These are phyloP conservation scores for Camponotus vicinus DNA, from an alignment of 1,140 invertebrate species.

Conservation along the genomic window DNA sequence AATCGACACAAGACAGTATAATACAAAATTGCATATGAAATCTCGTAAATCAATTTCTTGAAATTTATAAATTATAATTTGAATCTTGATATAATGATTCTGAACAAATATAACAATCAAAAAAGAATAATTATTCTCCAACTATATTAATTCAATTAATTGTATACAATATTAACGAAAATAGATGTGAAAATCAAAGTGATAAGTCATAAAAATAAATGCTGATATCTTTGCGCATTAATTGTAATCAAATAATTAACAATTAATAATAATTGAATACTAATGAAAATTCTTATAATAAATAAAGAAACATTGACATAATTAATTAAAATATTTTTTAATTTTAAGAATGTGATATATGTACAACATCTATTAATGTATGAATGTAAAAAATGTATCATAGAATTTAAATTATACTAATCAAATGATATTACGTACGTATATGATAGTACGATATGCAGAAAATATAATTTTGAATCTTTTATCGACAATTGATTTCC, in stretches of 20 bases:
- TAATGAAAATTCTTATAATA: neutral
- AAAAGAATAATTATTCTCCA: neutral
- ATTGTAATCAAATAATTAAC: neutral
- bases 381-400: neutral
- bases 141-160: neutral
- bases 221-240: neutral
- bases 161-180: neutral
- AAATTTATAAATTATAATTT: constrained; percentile 32
- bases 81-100: neutral
- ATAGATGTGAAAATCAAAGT: neutral
- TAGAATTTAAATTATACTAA: neutral
- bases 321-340: neutral
- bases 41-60: constrained; percentile 29
- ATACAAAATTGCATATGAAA: constrained; percentile 34
- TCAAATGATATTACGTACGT: neutral
- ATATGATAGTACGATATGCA: neutral
- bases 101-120: constrained; percentile 23
- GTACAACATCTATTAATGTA: neutral
- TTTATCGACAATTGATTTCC: neutral
- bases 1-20: constrained; percentile 45
- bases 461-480: neutral
- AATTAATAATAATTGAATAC: neutral
- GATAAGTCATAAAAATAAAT: neutral
- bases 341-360: neutral
- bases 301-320: neutral